phyloP scores from a whole-genome alignment of 2,888 invertebrate genomes.

The Cryptus armator region DNA sequence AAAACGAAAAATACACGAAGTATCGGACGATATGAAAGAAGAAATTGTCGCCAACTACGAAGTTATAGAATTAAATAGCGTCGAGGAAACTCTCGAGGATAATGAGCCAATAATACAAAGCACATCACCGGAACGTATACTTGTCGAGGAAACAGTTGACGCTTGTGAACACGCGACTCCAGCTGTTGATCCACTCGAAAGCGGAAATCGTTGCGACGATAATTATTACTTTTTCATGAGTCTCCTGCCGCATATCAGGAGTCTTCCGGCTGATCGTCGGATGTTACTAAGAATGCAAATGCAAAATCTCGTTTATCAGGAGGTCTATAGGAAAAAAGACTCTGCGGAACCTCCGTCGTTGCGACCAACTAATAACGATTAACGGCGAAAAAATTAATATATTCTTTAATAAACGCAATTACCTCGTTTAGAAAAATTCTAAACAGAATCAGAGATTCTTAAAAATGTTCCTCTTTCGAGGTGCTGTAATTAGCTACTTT shows the following conservation, averaged over 20 bases:
- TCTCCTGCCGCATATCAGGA: constrained; percentile 82
- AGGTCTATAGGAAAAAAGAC: constrained; percentile 78
- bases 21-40: not conserved
- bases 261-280: constrained; percentile 81
- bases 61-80: constrained; percentile 65
- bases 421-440: no score
- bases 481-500: no score
- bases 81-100: constrained; percentile 55
- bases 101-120: constrained; percentile 70
- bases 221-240: constrained; percentile 85
- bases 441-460: no score
- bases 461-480: no score
- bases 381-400: constrained; percentile 18
- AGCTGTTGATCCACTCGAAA: constrained; percentile 77
- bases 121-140: constrained; percentile 77
- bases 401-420: no score
- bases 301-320: constrained; percentile 83
- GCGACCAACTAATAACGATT: constrained; percentile 48
- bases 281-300: constrained; percentile 84
- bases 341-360: constrained; percentile 51
- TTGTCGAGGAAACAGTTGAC: constrained; percentile 76
- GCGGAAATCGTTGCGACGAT: constrained; percentile 80
- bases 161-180: constrained; percentile 78
- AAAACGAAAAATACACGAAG: not conserved
- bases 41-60: constrained; percentile 6